Conservation (phyloP, 2,888 invertebrate species). For the Apotomis betuletana region DNA sequence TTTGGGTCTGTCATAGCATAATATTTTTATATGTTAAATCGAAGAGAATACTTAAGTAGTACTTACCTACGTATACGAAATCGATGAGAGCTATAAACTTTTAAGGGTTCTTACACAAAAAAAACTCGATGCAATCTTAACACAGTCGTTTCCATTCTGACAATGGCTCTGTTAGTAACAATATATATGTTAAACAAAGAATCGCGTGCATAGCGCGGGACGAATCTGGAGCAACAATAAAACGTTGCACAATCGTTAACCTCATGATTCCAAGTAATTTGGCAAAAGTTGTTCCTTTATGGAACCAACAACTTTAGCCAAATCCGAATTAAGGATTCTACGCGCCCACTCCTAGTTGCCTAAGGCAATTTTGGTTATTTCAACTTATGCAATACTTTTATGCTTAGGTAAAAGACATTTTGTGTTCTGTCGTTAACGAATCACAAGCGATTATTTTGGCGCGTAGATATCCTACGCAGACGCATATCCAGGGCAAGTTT, state of each 20-base stretch:
- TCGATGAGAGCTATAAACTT: too few relatives aligned
- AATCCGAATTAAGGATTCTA: slow-evolving; percentile 5
- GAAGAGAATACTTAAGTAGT: too few relatives aligned
- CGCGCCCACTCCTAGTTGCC: slow-evolving; percentile 16
- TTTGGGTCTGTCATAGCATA: too few relatives aligned
- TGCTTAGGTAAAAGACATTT: not conserved
- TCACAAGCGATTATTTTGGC: slow-evolving; percentile 11
- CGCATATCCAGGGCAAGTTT: not conserved
- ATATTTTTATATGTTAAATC: too few relatives aligned
- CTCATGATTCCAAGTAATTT: not conserved
- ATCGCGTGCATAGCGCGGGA: not conserved
- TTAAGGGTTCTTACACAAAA: too few relatives aligned
- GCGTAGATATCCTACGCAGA: not conserved
- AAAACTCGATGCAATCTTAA: too few relatives aligned
- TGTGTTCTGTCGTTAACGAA: slow-evolving; percentile 6
- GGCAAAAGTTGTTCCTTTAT: not conserved
- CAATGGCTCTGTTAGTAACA: too few relatives aligned
- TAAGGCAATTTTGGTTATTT: slow-evolving; percentile 1
- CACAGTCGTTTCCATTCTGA: too few relatives aligned
- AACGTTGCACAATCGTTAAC: not conserved
- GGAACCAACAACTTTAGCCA: not conserved
- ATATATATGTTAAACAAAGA: too few relatives aligned
- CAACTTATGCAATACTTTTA: not conserved
- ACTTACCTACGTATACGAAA: too few relatives aligned
- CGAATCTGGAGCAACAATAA: not conserved